Base-by-base conservation (phyloP, 2,797 vertebrate genomes). In the Hydrocynus forskahlii region DNA sequence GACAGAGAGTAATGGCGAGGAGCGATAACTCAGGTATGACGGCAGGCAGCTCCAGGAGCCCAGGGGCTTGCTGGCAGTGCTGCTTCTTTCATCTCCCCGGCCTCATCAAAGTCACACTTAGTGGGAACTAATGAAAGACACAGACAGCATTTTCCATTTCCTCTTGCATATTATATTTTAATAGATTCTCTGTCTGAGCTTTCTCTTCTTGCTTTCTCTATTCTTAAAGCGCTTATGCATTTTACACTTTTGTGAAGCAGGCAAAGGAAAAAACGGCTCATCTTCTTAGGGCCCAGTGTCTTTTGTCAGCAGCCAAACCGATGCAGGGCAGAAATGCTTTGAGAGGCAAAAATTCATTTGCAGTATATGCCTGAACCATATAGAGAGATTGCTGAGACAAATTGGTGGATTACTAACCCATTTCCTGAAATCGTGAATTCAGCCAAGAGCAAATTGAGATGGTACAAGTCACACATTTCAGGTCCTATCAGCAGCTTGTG, bases 71-170 rank as follows among this genome's bases (percentile, higher is more conserved):
- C 50, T 38, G 55, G 21, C 60, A 63, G 14, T n/a, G 68, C 23
- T 72, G 54, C 55, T 71, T 76, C 70, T 84, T 78, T 79, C 71
- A 71, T 83, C 45, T 60, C 64, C 55, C 63, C 54, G 43, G 64
- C 67, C 66, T 88, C 78, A 86, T 87, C 83, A 82, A 63, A 80
- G 82, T 77, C 72, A 73, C 67, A 73, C 80, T 84, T 69, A 82
- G 80, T 59, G 23, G 64, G 50, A 64, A 79, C 81, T 81, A 79
- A 76, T 85, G 67, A 80, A 86, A 88, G 76, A 81, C 76, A 70
- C 57, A 40, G 67, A 75, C 68, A 81, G 68, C 71, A 52, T 83
- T 85, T 88, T 81, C 76, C 68, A 85, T 86, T 84, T 83, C 82
- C 70, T 76, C 72, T 60, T 63, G 52, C 54, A 80, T 68, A 85